These are phyloP conservation scores for Sinosuthora webbiana DNA, from an alignment of 2,113 vertebrate genomes.

Conservation along the genomic window DNA sequence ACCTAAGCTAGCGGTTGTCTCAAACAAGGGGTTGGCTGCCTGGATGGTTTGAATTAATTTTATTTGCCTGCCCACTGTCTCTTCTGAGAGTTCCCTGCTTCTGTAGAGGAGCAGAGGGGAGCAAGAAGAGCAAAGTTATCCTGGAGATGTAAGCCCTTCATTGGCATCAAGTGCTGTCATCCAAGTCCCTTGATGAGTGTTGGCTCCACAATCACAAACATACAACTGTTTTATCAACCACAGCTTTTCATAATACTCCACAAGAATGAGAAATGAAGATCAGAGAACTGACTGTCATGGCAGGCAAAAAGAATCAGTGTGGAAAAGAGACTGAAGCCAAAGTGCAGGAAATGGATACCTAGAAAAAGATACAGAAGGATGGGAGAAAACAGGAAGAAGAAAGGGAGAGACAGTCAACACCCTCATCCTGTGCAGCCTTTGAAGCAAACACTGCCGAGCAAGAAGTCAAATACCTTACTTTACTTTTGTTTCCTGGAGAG, in stretches of 20 bases:
- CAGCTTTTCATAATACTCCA: background rate
- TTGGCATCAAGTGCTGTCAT: background rate
- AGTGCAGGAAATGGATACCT: background rate
- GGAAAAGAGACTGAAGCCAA: background rate
- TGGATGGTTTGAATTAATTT: background rate
- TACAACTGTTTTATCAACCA: background rate
- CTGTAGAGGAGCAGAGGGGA: background rate
- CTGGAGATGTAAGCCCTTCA: background rate
- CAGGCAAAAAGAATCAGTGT: background rate
- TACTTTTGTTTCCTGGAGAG: background rate
- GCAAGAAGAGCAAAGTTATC: background rate
- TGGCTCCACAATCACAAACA: background rate
- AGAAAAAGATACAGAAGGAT: background rate
- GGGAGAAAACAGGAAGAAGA: background rate
- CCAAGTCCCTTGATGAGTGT: background rate
- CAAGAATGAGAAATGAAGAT: background rate
- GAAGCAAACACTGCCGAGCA: background rate
- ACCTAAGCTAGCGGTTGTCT: background rate
- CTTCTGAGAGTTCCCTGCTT: background rate
- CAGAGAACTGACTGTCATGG: background rate
- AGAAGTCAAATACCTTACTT: background rate
- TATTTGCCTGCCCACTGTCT: background rate
- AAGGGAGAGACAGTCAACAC: background rate
- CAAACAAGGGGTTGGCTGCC: background rate
- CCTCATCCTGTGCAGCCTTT: background rate